A percentile compares a stretch with the other conserved stretches of the same genome.
Evolutionary conservation across 2,113 vertebrate species (phyloP).

Genomic region (Tychaedon coryphoeus): DNA sequence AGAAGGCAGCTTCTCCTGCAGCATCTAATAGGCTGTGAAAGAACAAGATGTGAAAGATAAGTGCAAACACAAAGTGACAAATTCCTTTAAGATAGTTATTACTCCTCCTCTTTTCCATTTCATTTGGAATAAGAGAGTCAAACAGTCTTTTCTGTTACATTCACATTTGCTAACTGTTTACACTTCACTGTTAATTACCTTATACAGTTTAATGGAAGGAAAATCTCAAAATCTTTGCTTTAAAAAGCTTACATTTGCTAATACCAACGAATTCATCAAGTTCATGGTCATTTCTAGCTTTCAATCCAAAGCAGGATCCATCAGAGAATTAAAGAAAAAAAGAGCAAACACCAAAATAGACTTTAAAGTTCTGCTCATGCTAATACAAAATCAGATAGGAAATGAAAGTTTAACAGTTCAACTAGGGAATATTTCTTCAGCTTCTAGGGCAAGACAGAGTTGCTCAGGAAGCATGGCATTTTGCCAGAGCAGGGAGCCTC

Average conservation of each 20-base stretch:
- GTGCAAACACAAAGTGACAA: background rate
- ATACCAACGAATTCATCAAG: background rate
- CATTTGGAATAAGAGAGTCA: background rate
- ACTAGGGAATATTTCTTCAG: background rate
- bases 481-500: slow-evolving; percentile 29
- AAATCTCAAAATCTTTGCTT: background rate
- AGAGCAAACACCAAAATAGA: background rate
- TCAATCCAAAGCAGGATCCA: background rate
- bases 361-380: background rate
- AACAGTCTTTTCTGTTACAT: background rate
- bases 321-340: background rate
- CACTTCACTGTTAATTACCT: background rate
- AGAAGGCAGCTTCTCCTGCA: background rate
- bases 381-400: background rate
- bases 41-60: slow-evolving; percentile 34
- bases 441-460: background rate
- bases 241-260: background rate
- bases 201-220: background rate
- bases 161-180: background rate
- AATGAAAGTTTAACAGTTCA: slow-evolving; percentile 38
- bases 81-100: background rate
- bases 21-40: background rate
- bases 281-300: background rate
- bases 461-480: slow-evolving; percentile 22
- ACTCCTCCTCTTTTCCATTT: background rate